phyloP scores from a whole-genome alignment of 2,113 vertebrate genomes.

The Nymphicus hollandicus region DNA sequence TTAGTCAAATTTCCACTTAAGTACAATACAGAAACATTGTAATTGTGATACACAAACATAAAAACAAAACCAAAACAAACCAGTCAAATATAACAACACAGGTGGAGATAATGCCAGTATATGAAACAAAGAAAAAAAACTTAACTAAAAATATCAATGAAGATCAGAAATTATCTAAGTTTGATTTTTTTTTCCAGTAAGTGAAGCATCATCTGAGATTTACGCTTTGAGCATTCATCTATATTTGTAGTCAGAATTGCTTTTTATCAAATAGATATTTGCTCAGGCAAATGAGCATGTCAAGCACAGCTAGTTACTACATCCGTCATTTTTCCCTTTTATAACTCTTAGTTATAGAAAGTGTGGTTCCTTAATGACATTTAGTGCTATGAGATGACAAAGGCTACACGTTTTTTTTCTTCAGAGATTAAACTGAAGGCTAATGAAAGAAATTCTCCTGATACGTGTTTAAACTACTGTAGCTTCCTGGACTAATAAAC shows the following conservation, averaged over 20 bases:
- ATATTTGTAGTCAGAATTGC: not conserved
- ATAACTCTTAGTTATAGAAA: not conserved
- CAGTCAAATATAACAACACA: not conserved
- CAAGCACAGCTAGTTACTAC: not conserved
- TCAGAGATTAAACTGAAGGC: not conserved
- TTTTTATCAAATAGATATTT: not conserved
- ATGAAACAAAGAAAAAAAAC: not conserved
- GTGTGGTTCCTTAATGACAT: not conserved
- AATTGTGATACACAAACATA: not conserved
- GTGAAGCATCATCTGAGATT: not conserved
- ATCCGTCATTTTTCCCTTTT: not conserved
- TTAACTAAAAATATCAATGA: not conserved
- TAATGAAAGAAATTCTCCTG: not conserved
- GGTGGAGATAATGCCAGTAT: not conserved
- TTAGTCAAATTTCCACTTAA: not conserved
- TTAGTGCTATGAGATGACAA: not conserved
- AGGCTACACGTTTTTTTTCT: not conserved
- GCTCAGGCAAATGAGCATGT: not conserved
- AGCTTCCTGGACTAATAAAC: not conserved
- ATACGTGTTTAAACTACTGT: not conserved
- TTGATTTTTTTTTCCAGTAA: not conserved
- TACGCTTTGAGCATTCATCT: not conserved
- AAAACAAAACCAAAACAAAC: accelerated
- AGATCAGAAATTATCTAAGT: not conserved
- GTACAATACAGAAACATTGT: not conserved